Conservation (phyloP, 2,888 invertebrate species). For the Clunio marinus region DNA sequence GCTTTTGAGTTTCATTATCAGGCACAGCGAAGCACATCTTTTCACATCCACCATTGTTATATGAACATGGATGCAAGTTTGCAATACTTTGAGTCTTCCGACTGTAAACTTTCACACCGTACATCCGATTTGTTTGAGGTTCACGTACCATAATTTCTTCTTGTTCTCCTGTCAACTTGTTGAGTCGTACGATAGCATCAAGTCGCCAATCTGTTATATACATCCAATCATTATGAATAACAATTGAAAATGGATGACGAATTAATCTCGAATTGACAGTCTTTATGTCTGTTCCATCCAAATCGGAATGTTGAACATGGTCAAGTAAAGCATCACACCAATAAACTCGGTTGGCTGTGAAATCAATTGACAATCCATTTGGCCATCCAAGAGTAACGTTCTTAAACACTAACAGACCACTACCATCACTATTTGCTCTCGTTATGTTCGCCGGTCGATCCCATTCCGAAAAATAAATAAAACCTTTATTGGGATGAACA, state of each 20-base stretch:
- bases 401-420: constrained; percentile 77
- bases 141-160: constrained; percentile 83
- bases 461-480: constrained; percentile 94
- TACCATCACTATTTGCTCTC: constrained; percentile 85
- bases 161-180: constrained; percentile 82
- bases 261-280: constrained; percentile 84
- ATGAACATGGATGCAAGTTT: constrained; percentile 73
- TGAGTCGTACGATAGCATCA: constrained; percentile 86
- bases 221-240: constrained; percentile 84
- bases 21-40: constrained; percentile 94
- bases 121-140: constrained; percentile 83
- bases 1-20: constrained; percentile 53
- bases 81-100: constrained; percentile 67
- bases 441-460: constrained; percentile 95
- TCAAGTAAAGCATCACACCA: constrained; percentile 97
- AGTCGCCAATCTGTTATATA: constrained; percentile 97
- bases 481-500: constrained; percentile 92
- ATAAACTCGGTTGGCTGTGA: constrained; percentile 79
- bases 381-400: constrained; percentile 95
- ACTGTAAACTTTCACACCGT: constrained; percentile 87
- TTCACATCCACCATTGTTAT: constrained; percentile 84
- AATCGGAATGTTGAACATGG: constrained; percentile 88
- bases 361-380: constrained; percentile 92
- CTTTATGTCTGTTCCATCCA: constrained; percentile 86
- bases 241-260: constrained; percentile 87